Percentiles rank a stretch among this genome's conserved stretches.
These are phyloP conservation scores for Phrynosoma platyrhinos DNA, from an alignment of 2,113 vertebrate species.

Conservation along the genomic window DNA sequence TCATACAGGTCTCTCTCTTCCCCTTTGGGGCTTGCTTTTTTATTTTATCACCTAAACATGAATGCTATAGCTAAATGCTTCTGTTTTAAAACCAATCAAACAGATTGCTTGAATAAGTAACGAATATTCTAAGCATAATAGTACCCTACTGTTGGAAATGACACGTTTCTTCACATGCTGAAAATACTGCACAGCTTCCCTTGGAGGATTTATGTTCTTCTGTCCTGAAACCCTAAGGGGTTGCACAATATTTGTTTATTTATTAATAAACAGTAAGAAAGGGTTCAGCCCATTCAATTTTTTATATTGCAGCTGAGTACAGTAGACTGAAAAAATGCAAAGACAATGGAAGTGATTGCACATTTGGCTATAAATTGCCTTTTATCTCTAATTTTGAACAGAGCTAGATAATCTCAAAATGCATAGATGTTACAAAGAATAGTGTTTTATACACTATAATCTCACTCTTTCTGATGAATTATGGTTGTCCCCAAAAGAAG, in stretches of 20 bases:
- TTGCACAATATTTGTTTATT: conserved; percentile 15
- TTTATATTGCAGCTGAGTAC: background rate
- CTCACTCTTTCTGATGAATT: background rate
- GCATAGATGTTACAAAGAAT: background rate
- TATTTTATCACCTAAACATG: conserved; percentile 21
- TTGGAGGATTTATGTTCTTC: conserved; percentile 11
- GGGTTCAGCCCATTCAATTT: background rate
- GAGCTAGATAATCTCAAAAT: rapidly evolving
- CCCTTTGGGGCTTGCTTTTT: conserved; percentile 39
- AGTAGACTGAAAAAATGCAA: conserved; percentile 29
- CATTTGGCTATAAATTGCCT: background rate
- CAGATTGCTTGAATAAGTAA: conserved; percentile 41
- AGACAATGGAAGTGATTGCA: conserved; percentile 16
- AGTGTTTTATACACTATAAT: background rate
- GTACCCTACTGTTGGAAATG: background rate
- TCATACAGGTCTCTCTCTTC: background rate
- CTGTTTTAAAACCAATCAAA: conserved; percentile 36
- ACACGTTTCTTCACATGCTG: conserved; percentile 33
- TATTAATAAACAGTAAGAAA: conserved; percentile 15
- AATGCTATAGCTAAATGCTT: conserved; percentile 15
- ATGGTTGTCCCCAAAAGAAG: background rate
- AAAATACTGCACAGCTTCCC: background rate
- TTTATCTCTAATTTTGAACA: rapidly evolving
- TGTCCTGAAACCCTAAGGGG: conserved; percentile 34
- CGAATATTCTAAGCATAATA: conserved; percentile 16